These are phyloP conservation scores for Darevskia nairensis DNA, from an alignment of 2,797 vertebrate genomes.

Conservation along the genomic window DNA sequence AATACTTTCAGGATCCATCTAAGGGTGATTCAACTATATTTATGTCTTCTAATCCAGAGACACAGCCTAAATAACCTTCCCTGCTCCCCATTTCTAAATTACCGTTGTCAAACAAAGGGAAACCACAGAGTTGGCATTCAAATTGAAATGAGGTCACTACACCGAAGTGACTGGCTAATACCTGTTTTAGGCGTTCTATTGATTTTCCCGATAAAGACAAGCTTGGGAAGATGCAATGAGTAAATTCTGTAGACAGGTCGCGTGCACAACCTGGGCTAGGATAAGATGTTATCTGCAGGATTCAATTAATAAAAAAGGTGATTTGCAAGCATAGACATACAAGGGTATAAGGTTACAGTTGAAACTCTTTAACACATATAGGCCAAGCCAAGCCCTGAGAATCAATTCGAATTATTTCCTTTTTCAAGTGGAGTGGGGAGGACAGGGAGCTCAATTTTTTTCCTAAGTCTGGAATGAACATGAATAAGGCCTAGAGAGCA, in stretches of 20 bases:
- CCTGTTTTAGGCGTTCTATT: neutral
- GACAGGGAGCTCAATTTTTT: neutral
- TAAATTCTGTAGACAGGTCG: slow-evolving; percentile 12
- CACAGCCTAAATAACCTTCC: slow-evolving; percentile 1
- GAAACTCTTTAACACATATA: neutral
- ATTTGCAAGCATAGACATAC: neutral
- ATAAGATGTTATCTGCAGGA: neutral
- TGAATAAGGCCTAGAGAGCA: too few species aligned
- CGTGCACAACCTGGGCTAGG: neutral
- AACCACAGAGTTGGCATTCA: slow-evolving; percentile 15
- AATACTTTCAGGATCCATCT: neutral
- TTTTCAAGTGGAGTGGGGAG: too few species aligned
- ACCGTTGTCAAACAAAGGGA: slow-evolving; percentile 15
- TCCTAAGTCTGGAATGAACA: neutral
- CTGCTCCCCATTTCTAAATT: neutral
- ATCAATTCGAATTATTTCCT: neutral
- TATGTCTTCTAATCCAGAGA: neutral
- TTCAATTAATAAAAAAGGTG: slow-evolving; percentile 13
- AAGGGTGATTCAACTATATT: neutral
- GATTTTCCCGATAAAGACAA: slow-evolving; percentile 24
- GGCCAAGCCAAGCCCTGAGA: neutral
- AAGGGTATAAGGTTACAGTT: neutral
- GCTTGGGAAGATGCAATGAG: neutral
- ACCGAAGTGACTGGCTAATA: slow-evolving; percentile 22
- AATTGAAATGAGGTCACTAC: slow-evolving; percentile 24